Percentiles rank a stretch among this genome's conserved stretches.
Conservation (phyloP, 2,797 vertebrate genomes). For the Sebastes aleutianus region DNA sequence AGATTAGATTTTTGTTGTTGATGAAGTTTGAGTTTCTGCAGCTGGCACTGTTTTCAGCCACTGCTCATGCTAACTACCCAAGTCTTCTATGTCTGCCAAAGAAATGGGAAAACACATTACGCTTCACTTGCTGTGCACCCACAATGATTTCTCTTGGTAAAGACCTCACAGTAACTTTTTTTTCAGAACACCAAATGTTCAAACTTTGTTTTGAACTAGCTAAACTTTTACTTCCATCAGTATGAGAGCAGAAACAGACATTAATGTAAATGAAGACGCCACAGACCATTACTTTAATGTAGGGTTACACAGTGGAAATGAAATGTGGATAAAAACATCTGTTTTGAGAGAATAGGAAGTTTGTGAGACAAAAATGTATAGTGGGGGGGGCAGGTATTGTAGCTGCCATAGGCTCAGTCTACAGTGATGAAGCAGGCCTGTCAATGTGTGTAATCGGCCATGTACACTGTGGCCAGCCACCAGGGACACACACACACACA, state of each 20-base stretch:
- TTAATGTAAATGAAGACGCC: conserved; percentile 49
- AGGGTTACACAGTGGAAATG: conserved; percentile 23
- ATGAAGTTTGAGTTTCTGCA: conserved; percentile 52
- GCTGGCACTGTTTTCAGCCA: conserved; percentile 48
- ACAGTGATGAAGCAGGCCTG: conserved; percentile 50
- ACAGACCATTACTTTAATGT: conserved; percentile 59
- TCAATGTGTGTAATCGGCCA: conserved; percentile 68
- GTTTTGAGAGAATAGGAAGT: conserved; percentile 2
- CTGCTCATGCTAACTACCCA: conserved; percentile 37
- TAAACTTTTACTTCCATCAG: conserved; percentile 38
- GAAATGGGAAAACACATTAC: conserved; percentile 27
- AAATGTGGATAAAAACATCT: conserved; percentile 6
- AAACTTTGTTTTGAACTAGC: conserved; percentile 38
- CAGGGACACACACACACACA: conserved; percentile 30
- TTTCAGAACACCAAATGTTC: conserved; percentile 29
- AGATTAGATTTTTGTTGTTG: conserved; percentile 30
- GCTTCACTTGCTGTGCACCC: conserved; percentile 38
- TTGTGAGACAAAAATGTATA: conserved; percentile 2
- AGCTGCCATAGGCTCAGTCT: conserved; percentile 33
- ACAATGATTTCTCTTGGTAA: conserved; percentile 9
- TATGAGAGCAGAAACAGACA: conserved; percentile 33
- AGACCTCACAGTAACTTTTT: conserved; percentile 21
- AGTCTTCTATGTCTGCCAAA: conserved; percentile 28
- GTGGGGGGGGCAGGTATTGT: conserved; percentile 17
- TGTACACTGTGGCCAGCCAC: conserved; percentile 42